Evolutionary conservation across 23 tunicate genomes (phyloP).

Genomic region (Clavelina lepadiformis): DNA sequence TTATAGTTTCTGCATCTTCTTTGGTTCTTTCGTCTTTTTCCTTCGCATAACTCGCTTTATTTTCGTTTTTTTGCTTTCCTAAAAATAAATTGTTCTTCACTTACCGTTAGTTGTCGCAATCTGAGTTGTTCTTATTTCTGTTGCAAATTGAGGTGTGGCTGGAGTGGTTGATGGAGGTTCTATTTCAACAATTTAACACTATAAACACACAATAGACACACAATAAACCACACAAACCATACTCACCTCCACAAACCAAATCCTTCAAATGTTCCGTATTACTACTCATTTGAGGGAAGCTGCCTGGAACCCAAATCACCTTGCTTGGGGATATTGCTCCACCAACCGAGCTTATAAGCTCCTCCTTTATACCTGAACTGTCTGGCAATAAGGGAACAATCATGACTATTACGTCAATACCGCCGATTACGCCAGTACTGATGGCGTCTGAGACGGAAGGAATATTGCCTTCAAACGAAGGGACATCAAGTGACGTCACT

Average conservation of each 20-base stretch:
- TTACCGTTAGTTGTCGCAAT: no score
- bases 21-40: no score
- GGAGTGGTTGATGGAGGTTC: no score
- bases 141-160: no score
- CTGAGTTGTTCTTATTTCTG: no score
- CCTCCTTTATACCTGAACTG: neutral
- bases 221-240: no score
- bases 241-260: constrained; percentile 21
- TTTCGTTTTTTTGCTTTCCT: no score
- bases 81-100: no score
- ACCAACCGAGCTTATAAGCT: constrained; percentile 8
- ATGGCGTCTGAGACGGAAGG: constrained; percentile 6
- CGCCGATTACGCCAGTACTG: neutral
- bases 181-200: no score
- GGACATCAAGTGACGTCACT: constrained; percentile 17
- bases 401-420: constrained; percentile 12
- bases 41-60: no score
- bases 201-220: no score
- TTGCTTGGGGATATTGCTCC: constrained; percentile 1
- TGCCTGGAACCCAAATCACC: neutral
- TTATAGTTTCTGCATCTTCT: no score
- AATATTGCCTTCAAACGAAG: neutral
- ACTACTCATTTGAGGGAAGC: constrained; percentile 9
- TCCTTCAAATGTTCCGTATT: neutral
- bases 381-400: constrained; percentile 13